Base-by-base conservation (phyloP, 2,113 vertebrate species). In the Rafetus swinhoei region DNA sequence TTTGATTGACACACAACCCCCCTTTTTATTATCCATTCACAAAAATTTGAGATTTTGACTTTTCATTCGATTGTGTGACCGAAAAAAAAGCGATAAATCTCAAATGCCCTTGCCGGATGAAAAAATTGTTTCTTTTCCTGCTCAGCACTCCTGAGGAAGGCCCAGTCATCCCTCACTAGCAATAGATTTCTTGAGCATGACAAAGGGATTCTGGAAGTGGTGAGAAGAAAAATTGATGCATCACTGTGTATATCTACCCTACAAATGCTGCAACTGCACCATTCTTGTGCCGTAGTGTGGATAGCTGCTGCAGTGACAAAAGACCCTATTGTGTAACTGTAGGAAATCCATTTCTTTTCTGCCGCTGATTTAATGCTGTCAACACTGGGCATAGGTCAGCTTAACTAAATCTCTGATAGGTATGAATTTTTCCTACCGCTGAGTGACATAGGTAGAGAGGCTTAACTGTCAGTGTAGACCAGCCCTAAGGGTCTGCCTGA, bases 141-240 rank as follows among this genome's bases (percentile, higher is more conserved):
- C 15, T 32, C 32, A 69, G 7, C 16, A 18, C 32, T n/a, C 9
- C 62, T 27, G 7, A n/a, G 29, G 60, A 62, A 69, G 0, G 92
- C 87, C 56, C 90, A 2, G 10, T 54, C 90, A 93, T 79, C 76
- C 81, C 86, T 92, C 92, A 39, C 92, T 91, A 93, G 35, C 85
- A 84, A 88, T 3, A 18, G 62, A n/a, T 32, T 69, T 29, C 32
- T 69, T 29, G 62, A n/a, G 32, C 15, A n/a, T 69, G 62, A n/a
- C 16, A 69, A 32, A n/a, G 62, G 62, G 29, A 69, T 16, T 69
- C 62, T n/a, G 62, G 62, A 69, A 69, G 29, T 18, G 8, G 16
- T 60, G 80, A 79, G 80, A 35, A 83, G 84, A 57, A 89, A 94
- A 93, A 82, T 82, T 87, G 32, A 18, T 65, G 14, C 62, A 15